Evolutionary conservation across 2,797 vertebrate genomes (phyloP).

Genomic region (Gambusia yucatana): DNA sequence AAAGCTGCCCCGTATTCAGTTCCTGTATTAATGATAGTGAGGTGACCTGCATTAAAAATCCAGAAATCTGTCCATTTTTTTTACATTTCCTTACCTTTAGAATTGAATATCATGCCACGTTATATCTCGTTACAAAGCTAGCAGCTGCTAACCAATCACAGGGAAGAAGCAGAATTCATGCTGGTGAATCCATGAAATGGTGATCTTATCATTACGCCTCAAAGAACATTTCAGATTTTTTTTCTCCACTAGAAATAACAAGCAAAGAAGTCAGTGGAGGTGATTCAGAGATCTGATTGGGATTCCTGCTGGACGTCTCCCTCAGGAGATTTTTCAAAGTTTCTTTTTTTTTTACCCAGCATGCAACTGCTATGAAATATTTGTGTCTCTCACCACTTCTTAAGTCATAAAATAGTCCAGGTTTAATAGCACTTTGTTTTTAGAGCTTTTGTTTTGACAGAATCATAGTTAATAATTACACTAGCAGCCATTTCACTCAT

Average conservation of each 20-base stretch:
- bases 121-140: background rate
- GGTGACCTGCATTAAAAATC: background rate
- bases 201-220: background rate
- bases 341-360: no score
- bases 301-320: background rate
- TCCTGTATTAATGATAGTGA: background rate
- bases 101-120: background rate
- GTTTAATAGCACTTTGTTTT: background rate
- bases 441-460: background rate
- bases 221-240: background rate
- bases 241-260: background rate
- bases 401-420: background rate
- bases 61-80: background rate
- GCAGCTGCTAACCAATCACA: background rate
- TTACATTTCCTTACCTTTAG: no score
- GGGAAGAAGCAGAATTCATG: background rate
- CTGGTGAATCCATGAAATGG: background rate
- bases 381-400: background rate
- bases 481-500: no score
- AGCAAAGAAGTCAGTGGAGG: background rate
- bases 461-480: background rate
- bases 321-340: background rate
- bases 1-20: background rate
- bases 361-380: background rate
- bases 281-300: background rate